Evolutionary conservation across 1,140 invertebrate genomes (phyloP), one percentile per base, ranked within the genome.

Genomic region (Holcopasites calliopsidis): DNA sequence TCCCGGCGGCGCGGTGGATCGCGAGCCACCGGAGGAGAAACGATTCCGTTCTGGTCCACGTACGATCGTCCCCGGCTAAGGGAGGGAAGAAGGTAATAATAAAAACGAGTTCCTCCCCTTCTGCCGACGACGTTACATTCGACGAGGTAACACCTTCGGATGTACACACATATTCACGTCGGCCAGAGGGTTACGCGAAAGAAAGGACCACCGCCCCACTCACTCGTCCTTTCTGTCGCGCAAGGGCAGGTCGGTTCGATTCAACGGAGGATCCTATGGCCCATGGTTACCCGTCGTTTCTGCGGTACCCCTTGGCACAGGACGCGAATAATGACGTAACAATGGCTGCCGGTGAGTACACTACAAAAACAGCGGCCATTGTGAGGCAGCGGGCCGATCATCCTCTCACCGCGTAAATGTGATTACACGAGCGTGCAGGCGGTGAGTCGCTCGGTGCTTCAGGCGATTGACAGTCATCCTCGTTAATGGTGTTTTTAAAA

Each of bases 401-500:
- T 16, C 47, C 74, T 52, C 44, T 33, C 44, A 23, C 62, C 66
- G 54, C 58, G 75, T 90, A 18, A 90, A 91, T 88, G 88, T 88
- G 89, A 90, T 90, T 90, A 90, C 88, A 87, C 87, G 84, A 88
- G 88, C 84, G 83, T 84, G 82, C 82, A 80, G 66, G 8, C 23
- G 75, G 83, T 81, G 83, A 72, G 44, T 21, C 40, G 21, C 26
- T 16, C 80, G 82, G 82, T 82, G 88, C 85, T 85, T 81, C 76
- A 89, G 85, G 86, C 86, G 85, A 87, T 88, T 88, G 90, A 91
- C 90, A 90, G 88, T 91, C 89, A 91, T 91, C 88, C 89, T 83
- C 84, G 86, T 88, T 92, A 91, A 91, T 90, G 90, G 90, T 91
- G 91, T 91, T 91, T 91, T 91, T 88, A 90, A 89, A 91, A 90